phyloP scores from a whole-genome alignment of 1,140 invertebrate species.

The Calycopis cecrops region DNA sequence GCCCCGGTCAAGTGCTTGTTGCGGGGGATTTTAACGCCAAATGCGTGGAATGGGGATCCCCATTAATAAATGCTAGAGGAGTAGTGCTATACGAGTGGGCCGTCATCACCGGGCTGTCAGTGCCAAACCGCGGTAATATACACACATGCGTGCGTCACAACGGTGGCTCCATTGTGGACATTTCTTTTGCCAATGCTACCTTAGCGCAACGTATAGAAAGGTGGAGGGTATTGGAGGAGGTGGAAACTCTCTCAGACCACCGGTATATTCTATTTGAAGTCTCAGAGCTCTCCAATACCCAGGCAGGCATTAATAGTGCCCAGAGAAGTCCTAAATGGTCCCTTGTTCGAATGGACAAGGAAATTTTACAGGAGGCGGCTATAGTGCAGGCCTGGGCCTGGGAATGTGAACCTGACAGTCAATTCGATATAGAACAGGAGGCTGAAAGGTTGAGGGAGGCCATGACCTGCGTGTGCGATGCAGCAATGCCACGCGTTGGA shows the following conservation, averaged over 20 bases:
- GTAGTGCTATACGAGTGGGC: slow-evolving; percentile 21
- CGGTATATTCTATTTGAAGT: no score
- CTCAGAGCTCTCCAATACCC: no score
- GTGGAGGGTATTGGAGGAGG: no score
- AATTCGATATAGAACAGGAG: slow-evolving; percentile 56
- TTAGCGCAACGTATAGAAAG: no score
- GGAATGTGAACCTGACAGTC: no score
- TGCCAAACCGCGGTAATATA: slow-evolving; percentile 13
- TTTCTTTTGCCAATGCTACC: slow-evolving; percentile 11
- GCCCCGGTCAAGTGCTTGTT: neutral
- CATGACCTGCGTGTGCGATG: no score
- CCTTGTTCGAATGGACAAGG: slow-evolving; percentile 11
- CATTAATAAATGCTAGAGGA: slow-evolving; percentile 15
- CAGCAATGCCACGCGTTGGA: no score
- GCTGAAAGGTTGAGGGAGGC: neutral
- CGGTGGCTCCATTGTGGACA: slow-evolving; percentile 20
- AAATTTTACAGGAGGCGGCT: slow-evolving; percentile 11
- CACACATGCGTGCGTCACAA: no score
- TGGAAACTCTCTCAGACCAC: no score
- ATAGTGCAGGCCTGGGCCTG: slow-evolving; percentile 4
- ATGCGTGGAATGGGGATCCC: slow-evolving; percentile 23
- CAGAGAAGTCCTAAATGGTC: no score
- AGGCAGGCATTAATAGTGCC: no score
- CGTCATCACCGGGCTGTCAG: neutral
- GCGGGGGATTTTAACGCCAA: slow-evolving; percentile 24